Conservation (phyloP, 2,797 vertebrate genomes). For the Clarias laeviceps region DNA sequence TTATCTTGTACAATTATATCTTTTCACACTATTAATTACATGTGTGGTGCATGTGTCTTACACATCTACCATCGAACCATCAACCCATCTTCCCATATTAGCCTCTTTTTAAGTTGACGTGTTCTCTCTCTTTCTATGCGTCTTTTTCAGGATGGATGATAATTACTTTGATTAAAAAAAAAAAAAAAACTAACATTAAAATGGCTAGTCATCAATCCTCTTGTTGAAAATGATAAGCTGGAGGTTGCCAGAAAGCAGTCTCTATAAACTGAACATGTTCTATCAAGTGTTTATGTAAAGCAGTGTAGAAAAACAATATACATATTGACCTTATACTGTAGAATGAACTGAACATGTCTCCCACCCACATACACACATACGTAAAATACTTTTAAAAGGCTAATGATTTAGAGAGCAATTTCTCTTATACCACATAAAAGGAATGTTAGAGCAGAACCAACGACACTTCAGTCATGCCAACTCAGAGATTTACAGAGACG, state of each 20-base stretch:
- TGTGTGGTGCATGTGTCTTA: slow-evolving; percentile 16
- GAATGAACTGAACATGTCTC: slow-evolving; percentile 14
- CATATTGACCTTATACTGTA: slow-evolving; percentile 50
- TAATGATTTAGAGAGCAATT: slow-evolving; percentile 25
- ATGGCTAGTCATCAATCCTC: neutral
- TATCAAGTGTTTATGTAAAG: slow-evolving; percentile 51
- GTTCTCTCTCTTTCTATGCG: slow-evolving; percentile 13
- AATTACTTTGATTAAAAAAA: slow-evolving; percentile 21
- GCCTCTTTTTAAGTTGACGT: neutral
- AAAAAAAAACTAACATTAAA: slow-evolving; percentile 2
- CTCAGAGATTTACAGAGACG: slow-evolving; percentile 5
- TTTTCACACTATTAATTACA: slow-evolving; percentile 1
- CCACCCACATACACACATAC: neutral
- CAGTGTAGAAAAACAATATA: slow-evolving; percentile 37
- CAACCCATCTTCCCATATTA: neutral
- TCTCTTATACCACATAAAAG: slow-evolving; percentile 29
- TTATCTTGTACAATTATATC: neutral
- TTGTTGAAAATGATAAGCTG: slow-evolving; percentile 3
- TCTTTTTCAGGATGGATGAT: slow-evolving; percentile 32
- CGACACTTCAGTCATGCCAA: neutral
- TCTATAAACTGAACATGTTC: slow-evolving; percentile 15
- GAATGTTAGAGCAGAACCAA: slow-evolving; percentile 39
- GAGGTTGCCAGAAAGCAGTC: neutral
- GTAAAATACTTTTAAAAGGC: slow-evolving; percentile 29
- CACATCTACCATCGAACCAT: slow-evolving; percentile 7